Evolutionary conservation across 1,140 invertebrate genomes (phyloP).

Genomic region (Calephelis virginiensis): DNA sequence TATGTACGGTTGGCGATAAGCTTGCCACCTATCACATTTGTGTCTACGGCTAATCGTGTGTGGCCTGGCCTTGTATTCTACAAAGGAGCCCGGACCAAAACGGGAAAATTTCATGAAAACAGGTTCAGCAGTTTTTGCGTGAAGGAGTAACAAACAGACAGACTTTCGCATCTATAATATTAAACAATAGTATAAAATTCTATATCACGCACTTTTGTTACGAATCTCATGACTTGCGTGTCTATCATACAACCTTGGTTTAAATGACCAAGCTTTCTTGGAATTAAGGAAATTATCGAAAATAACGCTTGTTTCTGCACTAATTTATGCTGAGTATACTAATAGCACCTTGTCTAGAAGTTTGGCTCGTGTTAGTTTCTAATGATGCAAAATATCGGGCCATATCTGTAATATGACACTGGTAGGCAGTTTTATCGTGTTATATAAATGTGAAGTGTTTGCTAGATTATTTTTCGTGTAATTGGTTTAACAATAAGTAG

Average conservation of each 20-base stretch:
- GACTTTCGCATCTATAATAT: background rate
- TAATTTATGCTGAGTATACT: constrained; percentile 39
- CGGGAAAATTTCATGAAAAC: no score
- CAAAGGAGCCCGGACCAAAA: no score
- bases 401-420: constrained; percentile 45
- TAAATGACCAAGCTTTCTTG: constrained; percentile 49
- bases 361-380: constrained; percentile 39
- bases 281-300: constrained; percentile 51
- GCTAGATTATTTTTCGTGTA: background rate
- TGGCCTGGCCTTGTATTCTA: no score
- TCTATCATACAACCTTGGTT: constrained; percentile 19
- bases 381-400: constrained; percentile 43
- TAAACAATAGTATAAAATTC: background rate
- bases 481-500: background rate
- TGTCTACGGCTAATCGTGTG: no score
- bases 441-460: background rate
- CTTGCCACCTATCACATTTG: no score
- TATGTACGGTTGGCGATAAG: no score
- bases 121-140: no score
- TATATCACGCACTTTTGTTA: constrained; percentile 1
- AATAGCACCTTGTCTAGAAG: constrained; percentile 36
- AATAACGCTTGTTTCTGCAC: constrained; percentile 39
- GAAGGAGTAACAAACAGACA: no score
- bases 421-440: constrained; percentile 28
- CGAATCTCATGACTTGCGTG: constrained; percentile 17